Evolutionary conservation across 2,113 vertebrate species (phyloP).

Genomic region (Cinclus mexicanus): DNA sequence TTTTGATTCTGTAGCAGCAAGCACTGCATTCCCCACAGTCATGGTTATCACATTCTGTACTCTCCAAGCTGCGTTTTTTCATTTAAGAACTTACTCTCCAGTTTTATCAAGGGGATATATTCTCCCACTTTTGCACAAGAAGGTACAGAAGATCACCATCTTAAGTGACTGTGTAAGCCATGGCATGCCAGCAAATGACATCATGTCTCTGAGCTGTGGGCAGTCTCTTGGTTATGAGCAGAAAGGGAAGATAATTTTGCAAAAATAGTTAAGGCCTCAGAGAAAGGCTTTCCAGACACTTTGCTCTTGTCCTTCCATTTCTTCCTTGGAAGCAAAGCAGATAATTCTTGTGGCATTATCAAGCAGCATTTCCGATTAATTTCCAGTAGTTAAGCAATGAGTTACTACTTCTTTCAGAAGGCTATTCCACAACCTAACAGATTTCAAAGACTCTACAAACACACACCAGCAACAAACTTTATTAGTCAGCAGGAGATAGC

Average conservation of each 20-base stretch:
- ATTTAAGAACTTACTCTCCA: background rate
- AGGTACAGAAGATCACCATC: background rate
- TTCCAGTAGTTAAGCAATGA: constrained; percentile 17
- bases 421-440: background rate
- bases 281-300: background rate
- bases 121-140: background rate
- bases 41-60: background rate
- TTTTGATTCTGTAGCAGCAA: background rate
- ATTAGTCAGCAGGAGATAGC: constrained; percentile 44
- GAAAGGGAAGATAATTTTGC: background rate
- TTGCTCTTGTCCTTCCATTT: background rate
- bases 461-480: constrained; percentile 24
- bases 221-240: background rate
- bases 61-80: background rate
- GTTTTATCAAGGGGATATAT: background rate
- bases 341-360: background rate
- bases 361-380: background rate
- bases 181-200: background rate
- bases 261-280: background rate
- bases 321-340: background rate
- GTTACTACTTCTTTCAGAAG: background rate
- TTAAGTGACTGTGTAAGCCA: background rate
- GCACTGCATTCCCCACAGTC: background rate
- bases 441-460: constrained; percentile 44
- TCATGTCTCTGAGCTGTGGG: background rate